These are phyloP conservation scores for Clitarchus hookeri DNA, from an alignment of 2,888 invertebrate genomes.

Conservation along the genomic window DNA sequence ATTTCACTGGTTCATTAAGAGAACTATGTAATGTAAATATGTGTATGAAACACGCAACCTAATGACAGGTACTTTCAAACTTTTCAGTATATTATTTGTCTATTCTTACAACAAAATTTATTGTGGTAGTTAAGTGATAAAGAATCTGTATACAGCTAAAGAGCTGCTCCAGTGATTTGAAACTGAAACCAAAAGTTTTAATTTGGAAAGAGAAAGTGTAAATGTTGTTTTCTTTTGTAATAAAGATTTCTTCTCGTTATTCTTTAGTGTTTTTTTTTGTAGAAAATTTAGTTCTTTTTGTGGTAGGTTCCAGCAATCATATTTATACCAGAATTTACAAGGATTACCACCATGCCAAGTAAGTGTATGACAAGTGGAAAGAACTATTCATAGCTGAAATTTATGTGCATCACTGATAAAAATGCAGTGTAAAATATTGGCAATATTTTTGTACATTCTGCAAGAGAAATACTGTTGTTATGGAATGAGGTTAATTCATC, in stretches of 20 bases:
- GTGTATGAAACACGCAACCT: background rate
- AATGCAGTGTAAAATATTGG: too few relatives aligned
- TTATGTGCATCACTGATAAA: too few relatives aligned
- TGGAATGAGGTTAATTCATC: too few relatives aligned
- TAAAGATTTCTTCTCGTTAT: slow-evolving; percentile 8
- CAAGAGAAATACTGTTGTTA: too few relatives aligned
- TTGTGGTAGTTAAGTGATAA: slow-evolving; percentile 8
- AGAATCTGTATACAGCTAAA: background rate
- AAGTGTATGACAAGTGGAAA: too few relatives aligned
- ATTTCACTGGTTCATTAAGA: background rate
- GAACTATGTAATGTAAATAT: background rate
- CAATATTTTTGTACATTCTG: too few relatives aligned
- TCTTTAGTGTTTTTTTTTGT: background rate
- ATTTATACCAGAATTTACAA: too few relatives aligned
- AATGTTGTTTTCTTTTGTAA: slow-evolving; percentile 6
- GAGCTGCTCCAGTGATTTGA: background rate
- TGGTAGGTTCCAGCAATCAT: too few relatives aligned
- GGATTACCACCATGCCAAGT: too few relatives aligned
- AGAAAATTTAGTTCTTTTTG: too few relatives aligned
- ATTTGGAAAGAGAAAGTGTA: background rate
- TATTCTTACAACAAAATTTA: background rate
- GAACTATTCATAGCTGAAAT: too few relatives aligned
- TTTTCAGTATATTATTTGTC: background rate
- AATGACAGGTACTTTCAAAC: background rate
- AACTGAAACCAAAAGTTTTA: slow-evolving; percentile 14